Conservation (phyloP, 1,140 invertebrate genomes). For the Drosophila fuyamai region DNA sequence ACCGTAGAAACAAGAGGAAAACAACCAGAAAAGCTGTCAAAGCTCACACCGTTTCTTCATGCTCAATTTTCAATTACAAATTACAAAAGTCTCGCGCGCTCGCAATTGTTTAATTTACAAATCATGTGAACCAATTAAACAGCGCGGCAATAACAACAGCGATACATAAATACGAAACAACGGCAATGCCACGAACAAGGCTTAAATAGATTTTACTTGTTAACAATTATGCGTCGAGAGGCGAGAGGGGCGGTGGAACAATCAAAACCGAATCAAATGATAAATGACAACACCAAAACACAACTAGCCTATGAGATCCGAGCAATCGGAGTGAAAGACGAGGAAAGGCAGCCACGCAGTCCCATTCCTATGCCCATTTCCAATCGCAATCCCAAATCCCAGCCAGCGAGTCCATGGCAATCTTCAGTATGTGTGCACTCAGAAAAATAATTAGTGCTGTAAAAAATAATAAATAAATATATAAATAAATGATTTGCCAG, state of each 20-base stretch:
- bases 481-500: no score
- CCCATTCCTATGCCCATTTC: conserved; percentile 15
- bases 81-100: conserved; percentile 67
- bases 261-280: conserved; percentile 81
- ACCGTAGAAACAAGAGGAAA: conserved; percentile 18
- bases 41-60: conserved; percentile 76
- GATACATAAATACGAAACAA: conserved; percentile 14
- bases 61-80: conserved; percentile 80
- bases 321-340: conserved; percentile 22
- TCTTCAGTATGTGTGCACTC: conserved; percentile 38
- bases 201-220: conserved; percentile 83
- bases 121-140: conserved; percentile 84
- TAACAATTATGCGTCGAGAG: conserved; percentile 69
- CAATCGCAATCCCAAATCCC: conserved; percentile 42
- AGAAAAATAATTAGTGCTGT: not conserved
- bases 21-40: conserved; percentile 62
- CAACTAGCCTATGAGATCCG: conserved; percentile 70
- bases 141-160: conserved; percentile 52
- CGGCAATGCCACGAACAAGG: conserved; percentile 66
- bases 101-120: conserved; percentile 84
- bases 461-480: no score
- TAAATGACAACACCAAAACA: conserved; percentile 83
- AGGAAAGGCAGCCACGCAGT: conserved; percentile 12
- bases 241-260: conserved; percentile 32
- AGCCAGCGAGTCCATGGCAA: conserved; percentile 27